Percentiles rank a stretch among this genome's conserved stretches.
Evolutionary conservation across 53 echinoderm and acorn worm species (phyloP).

Genomic region (Mesocentrotus franciscanus): DNA sequence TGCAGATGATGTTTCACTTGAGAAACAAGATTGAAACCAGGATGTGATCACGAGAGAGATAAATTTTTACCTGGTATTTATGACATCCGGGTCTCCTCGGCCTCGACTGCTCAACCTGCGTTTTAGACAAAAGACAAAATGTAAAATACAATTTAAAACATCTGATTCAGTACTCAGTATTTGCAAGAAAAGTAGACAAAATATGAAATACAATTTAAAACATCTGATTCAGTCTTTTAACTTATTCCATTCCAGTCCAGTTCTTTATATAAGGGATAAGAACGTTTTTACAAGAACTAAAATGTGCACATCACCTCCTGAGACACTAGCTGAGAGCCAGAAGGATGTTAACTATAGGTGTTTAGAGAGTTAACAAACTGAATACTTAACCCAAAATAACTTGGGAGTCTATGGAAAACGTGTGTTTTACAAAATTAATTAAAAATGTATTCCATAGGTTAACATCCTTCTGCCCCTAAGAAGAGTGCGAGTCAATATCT

Average conservation of each 20-base stretch:
- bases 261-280: background rate
- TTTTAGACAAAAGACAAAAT: background rate
- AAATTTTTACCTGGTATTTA: constrained; percentile 59
- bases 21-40: background rate
- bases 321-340: no score
- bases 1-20: background rate
- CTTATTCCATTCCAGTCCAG: background rate
- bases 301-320: background rate
- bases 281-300: background rate
- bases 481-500: no score
- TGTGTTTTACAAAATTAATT: no score
- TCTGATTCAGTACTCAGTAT: background rate
- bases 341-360: no score
- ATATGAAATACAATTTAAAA: background rate
- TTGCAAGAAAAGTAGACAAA: background rate
- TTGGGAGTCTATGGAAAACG: no score
- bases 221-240: background rate
- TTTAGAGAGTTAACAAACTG: no score
- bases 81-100: constrained; percentile 58
- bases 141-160: background rate
- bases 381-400: no score
- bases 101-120: constrained; percentile 55
- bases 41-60: background rate
- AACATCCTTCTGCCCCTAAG: no score
- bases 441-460: no score